Conservation (phyloP, 2,888 invertebrate species). For the Oscheius sp. region DNA sequence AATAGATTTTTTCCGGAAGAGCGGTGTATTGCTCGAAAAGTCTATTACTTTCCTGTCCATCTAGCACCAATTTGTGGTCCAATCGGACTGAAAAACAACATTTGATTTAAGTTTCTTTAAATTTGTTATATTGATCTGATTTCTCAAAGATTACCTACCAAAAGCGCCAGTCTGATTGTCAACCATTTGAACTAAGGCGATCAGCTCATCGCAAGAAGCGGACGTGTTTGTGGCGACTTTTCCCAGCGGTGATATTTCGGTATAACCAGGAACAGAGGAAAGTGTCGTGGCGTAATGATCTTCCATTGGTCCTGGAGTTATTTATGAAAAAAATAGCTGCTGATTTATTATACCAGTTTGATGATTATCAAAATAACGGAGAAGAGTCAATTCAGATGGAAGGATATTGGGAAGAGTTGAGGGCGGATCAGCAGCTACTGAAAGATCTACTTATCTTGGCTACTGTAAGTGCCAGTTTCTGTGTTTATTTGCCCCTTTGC, state of each 20-base stretch:
- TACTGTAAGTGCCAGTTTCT: background rate
- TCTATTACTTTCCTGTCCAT: slow-evolving; percentile 39
- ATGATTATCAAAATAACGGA: slow-evolving; percentile 49
- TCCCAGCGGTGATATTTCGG: slow-evolving; percentile 23
- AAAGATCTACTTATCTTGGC: background rate
- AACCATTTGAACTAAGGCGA: slow-evolving; percentile 41
- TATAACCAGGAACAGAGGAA: slow-evolving; percentile 1
- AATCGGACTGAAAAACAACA: slow-evolving; percentile 40
- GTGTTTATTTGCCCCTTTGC: no score
- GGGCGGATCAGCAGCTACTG: slow-evolving; percentile 5
- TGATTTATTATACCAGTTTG: background rate
- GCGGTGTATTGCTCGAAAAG: slow-evolving; percentile 47
- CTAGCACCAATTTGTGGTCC: slow-evolving; percentile 53
- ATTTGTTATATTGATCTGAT: background rate
- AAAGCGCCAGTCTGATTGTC: slow-evolving; percentile 51
- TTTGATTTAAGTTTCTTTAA: background rate
- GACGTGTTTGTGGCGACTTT: background rate
- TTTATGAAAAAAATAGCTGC: background rate
- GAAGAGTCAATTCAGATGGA: slow-evolving; percentile 27
- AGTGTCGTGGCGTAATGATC: slow-evolving; percentile 56
- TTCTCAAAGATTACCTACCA: slow-evolving; percentile 34
- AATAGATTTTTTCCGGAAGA: slow-evolving; percentile 48
- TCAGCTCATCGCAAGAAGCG: slow-evolving; percentile 1
- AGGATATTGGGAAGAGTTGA: slow-evolving; percentile 28
- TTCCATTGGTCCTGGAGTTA: slow-evolving; percentile 32